A percentile compares a stretch with the other conserved stretches of the same genome.
These are phyloP conservation scores for Troides aeacus DNA, from an alignment of 2,888 invertebrate genomes.

Conservation along the genomic window DNA sequence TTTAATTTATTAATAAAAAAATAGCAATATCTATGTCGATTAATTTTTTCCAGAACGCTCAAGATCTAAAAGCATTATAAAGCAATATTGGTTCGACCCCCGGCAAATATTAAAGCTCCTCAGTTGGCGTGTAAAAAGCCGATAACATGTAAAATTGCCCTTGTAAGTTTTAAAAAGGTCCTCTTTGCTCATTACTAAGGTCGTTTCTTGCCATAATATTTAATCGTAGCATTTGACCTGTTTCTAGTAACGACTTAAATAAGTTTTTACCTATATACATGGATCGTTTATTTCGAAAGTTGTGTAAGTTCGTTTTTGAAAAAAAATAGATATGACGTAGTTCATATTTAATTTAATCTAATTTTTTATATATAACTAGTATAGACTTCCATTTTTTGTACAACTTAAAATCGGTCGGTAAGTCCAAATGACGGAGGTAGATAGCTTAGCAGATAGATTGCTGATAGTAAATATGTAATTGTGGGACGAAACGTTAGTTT, in stretches of 20 bases:
- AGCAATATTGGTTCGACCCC: slow-evolving; percentile 27
- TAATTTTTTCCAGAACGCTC: slow-evolving; percentile 16
- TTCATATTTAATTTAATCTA: too few relatives aligned
- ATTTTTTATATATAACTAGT: too few relatives aligned
- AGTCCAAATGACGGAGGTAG: too few relatives aligned
- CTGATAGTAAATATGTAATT: too few relatives aligned
- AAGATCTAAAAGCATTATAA: slow-evolving; percentile 21
- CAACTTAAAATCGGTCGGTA: too few relatives aligned
- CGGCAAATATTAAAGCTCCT: slow-evolving; percentile 34
- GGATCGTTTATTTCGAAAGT: too few relatives aligned
- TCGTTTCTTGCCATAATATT: slow-evolving; percentile 46
- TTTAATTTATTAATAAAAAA: neutral
- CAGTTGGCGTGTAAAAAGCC: slow-evolving; percentile 49
- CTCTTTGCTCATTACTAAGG: slow-evolving; percentile 54
- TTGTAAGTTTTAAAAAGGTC: slow-evolving; percentile 58
- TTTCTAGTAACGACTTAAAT: slow-evolving; percentile 9
- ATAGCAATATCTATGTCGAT: neutral
- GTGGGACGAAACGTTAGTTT: too few relatives aligned
- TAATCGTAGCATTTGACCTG: slow-evolving; percentile 27
- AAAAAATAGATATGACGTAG: too few relatives aligned
- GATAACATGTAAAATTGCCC: slow-evolving; percentile 60
- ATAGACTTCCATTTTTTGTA: too few relatives aligned
- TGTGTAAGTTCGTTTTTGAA: too few relatives aligned
- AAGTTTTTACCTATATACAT: neutral
- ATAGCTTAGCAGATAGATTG: too few relatives aligned